Conservation (phyloP, 2,888 invertebrate genomes). For the Mesopsocus fuscifrons region DNA sequence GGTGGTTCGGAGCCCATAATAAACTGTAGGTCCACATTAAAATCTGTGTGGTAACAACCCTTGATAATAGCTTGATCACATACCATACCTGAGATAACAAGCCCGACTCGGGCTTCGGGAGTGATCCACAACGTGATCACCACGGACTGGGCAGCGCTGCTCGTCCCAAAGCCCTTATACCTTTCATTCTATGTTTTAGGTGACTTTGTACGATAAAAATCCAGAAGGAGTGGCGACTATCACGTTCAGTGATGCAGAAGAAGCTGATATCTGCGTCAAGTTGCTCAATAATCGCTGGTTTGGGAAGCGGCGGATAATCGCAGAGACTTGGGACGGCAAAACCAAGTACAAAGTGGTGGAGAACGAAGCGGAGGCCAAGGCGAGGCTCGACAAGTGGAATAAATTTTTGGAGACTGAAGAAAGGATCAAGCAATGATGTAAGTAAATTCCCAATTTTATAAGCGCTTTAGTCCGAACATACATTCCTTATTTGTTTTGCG, state of each 20-base stretch:
- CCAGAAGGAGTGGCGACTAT: slow-evolving; percentile 89
- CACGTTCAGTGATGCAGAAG: slow-evolving; percentile 73
- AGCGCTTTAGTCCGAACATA: too few relatives aligned
- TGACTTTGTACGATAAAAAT: slow-evolving; percentile 33
- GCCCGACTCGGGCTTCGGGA: too few relatives aligned
- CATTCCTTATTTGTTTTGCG: too few relatives aligned
- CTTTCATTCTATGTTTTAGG: too few relatives aligned
- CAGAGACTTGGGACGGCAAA: slow-evolving; percentile 88
- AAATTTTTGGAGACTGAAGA: slow-evolving; percentile 51
- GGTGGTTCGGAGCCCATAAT: too few relatives aligned
- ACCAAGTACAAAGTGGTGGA: slow-evolving; percentile 83
- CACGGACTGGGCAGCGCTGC: too few relatives aligned
- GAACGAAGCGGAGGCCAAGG: slow-evolving; percentile 68
- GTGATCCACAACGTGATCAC: too few relatives aligned
- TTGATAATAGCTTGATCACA: too few relatives aligned
- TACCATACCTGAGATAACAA: too few relatives aligned
- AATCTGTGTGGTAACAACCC: too few relatives aligned
- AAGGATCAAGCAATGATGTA: slow-evolving; percentile 19
- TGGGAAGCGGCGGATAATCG: slow-evolving; percentile 64
- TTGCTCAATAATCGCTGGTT: slow-evolving; percentile 82
- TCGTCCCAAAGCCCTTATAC: too few relatives aligned
- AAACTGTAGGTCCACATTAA: slow-evolving; percentile 36
- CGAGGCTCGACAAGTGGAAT: slow-evolving; percentile 74
- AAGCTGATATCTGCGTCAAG: slow-evolving; percentile 76
- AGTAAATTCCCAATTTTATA: too few relatives aligned